These are phyloP conservation scores for Pheosia tremula DNA, from an alignment of 2,888 invertebrate genomes.

Conservation along the genomic window DNA sequence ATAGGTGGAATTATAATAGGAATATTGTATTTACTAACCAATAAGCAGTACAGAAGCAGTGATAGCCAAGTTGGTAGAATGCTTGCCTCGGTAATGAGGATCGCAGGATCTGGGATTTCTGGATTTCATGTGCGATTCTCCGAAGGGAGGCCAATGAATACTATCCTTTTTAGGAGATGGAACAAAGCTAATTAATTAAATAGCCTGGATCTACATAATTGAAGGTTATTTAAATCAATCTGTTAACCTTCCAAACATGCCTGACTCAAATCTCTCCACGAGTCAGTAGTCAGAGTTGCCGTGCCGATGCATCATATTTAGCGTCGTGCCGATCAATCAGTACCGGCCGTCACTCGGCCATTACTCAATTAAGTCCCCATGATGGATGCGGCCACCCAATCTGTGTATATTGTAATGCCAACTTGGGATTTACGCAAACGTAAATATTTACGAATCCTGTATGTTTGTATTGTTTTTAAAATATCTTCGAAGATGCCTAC, in stretches of 20 bases:
- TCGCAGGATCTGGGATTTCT: too few relatives aligned
- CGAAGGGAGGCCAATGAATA: too few relatives aligned
- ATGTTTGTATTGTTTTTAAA: background rate
- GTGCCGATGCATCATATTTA: slow-evolving; percentile 44
- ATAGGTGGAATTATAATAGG: too few relatives aligned
- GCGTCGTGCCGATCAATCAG: slow-evolving; percentile 54
- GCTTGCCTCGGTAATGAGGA: too few relatives aligned
- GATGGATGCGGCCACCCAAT: slow-evolving; percentile 52
- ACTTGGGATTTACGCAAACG: background rate
- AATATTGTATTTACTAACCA: too few relatives aligned
- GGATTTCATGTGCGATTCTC: too few relatives aligned
- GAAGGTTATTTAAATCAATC: too few relatives aligned
- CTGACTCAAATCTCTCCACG: background rate
- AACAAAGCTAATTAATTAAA: too few relatives aligned
- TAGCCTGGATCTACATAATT: too few relatives aligned
- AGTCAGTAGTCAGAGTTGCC: background rate
- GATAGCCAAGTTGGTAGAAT: too few relatives aligned
- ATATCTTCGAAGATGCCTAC: background rate
- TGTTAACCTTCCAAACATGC: background rate
- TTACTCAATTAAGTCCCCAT: slow-evolving; percentile 64
- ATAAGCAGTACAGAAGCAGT: too few relatives aligned
- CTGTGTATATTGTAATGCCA: slow-evolving; percentile 4
- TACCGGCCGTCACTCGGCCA: slow-evolving; percentile 50
- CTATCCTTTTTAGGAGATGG: too few relatives aligned
- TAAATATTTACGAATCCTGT: background rate